phyloP scores from a whole-genome alignment of 1,140 invertebrate species.

The Lepidurus arcticus region DNA sequence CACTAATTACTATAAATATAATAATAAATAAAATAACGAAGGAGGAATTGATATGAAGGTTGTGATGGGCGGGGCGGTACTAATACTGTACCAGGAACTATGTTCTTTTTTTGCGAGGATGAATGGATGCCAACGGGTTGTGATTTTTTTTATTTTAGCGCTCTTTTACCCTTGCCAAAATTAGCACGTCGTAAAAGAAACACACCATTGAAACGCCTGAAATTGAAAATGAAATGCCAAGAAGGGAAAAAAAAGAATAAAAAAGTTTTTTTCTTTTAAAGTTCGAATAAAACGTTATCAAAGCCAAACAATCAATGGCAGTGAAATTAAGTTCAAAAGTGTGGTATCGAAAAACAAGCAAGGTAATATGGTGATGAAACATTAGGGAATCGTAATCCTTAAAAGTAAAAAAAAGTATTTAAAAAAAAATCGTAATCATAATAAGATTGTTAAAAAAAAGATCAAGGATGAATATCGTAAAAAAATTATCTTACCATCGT shows the following conservation, averaged over 20 bases:
- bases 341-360: neutral
- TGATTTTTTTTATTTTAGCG: neutral
- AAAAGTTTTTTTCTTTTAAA: neutral
- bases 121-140: neutral
- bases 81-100: neutral
- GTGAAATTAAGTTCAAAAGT: neutral
- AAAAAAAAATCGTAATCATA: neutral
- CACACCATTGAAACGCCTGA: neutral
- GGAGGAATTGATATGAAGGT: neutral
- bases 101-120: neutral
- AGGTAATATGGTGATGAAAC: neutral
- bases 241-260: neutral
- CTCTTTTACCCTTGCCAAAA: neutral
- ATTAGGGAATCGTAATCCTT: neutral
- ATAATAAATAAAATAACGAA: neutral
- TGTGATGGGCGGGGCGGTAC: neutral
- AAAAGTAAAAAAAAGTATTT: neutral
- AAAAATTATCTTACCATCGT: conserved; percentile 19
- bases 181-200: neutral
- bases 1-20: neutral
- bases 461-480: conserved; percentile 3
- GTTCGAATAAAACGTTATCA: neutral
- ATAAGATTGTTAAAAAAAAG: neutral
- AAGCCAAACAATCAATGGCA: conserved; percentile 16
- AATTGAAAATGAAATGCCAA: neutral